Conservation (phyloP, 2,113 vertebrate species). For the Myiagra hebetior region DNA sequence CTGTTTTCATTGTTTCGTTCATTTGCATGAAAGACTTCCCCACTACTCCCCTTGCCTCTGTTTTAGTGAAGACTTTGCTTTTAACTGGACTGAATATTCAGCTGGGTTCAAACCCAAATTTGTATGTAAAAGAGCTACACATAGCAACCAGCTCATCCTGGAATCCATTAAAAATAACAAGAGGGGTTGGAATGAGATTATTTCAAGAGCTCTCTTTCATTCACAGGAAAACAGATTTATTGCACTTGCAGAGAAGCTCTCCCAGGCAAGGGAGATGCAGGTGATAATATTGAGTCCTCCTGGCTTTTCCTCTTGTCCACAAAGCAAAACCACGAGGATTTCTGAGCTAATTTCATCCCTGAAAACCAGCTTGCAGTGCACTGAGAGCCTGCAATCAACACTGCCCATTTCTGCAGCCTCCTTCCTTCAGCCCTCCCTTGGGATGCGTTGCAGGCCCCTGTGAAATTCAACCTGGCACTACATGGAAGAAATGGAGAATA, state of each 20-base stretch:
- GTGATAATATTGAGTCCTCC: neutral
- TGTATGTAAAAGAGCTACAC: neutral
- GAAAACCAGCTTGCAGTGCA: neutral
- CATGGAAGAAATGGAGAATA: neutral
- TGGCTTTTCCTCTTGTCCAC: neutral
- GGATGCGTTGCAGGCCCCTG: neutral
- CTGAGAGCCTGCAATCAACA: neutral
- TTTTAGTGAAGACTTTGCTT: neutral
- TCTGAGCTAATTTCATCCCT: conserved; percentile 21
- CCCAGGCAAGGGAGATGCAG: neutral
- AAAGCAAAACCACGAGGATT: neutral
- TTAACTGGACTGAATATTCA: conserved; percentile 52
- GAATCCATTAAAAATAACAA: conserved; percentile 31
- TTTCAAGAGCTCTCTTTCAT: conserved; percentile 29
- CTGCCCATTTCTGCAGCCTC: neutral
- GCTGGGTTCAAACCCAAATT: conserved; percentile 24
- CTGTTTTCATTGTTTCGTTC: neutral
- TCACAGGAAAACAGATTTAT: conserved; percentile 20
- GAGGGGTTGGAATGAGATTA: conserved; percentile 14
- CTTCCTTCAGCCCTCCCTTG: neutral
- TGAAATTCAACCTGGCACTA: neutral
- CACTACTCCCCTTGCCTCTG: neutral
- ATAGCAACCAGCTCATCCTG: conserved; percentile 4
- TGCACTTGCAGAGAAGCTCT: neutral
- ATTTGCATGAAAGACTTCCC: conserved; percentile 31